Evolutionary conservation across 2,113 vertebrate species (phyloP), one percentile per base, ranked within the genome.

Genomic region (Shinisaurus crocodilurus): DNA sequence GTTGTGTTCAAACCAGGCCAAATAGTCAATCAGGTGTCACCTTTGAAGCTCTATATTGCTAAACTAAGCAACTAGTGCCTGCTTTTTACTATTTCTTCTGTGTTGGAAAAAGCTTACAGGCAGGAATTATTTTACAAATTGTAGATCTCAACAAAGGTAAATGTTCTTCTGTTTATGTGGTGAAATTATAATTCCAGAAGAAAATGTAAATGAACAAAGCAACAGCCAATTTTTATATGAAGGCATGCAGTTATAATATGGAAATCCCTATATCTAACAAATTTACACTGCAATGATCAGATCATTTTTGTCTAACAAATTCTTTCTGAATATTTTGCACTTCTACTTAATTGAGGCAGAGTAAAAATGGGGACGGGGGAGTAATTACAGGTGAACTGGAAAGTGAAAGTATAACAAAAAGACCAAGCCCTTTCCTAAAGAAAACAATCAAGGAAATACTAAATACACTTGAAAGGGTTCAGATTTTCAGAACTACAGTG

Each of bases 231-330:
- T 60, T 76, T 65, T 85, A 16, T 57, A n/a, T 69, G 43, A 72
- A 50, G 6, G 43, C 29, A 50, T 65, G 34, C 2, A 29, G 40
- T 54, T 67, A n/a, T 82, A 1, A 69, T 12, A 48, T 32, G 5
- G 54, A 63, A 76, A 34, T 0, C 0, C 70, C 9, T 0, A 0
- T 0, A n/a, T 82, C 18, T 32, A n/a, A 0, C 0, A 0, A 65
- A 86, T 40, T 82, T 81, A 80, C 0, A 0, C 32, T 0, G 0
- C 1, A 72, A 34, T n/a, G 67, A 60, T 83, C 34, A 1, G 6
- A 0, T 80, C 60, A 81, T 1, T 25, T 27, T 29, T 0, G 0
- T 32, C 20, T 77, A 75, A 77, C 32, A 80, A 0, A 0, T 84
- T 84, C 50, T 63, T 63, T 70, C 10, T 54, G n/a, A 89, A 83